Evolutionary conservation across 1,140 invertebrate genomes (phyloP), one percentile per base, ranked within the genome.

Genomic region (Melanaphis sacchari): DNA sequence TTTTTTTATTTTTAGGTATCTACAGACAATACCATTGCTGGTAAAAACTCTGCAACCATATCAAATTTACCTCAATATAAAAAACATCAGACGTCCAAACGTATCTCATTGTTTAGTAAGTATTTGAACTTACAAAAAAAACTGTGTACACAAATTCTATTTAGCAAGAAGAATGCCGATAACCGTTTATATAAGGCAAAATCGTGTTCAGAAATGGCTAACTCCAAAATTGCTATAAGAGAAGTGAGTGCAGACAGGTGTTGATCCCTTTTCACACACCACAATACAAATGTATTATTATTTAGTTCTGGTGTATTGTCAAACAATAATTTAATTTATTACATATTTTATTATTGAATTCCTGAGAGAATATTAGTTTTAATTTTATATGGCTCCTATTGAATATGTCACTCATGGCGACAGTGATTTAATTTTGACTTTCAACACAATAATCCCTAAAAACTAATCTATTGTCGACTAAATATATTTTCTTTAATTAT

Each of bases 121-220:
- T 95, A 94, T 89, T 89, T 95, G 8, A 94, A 94, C 85, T 94
- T 95, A 76, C 94, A 95, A 84, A 93, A 93, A 46, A 95, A 95
- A 94, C 85, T 95, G 8, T 94, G 94, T 84, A 49, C 94, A 38
- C 94, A 94, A 41, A 82, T 94, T 38, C 94, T 94, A 22, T 93
- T 93, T 93, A 87, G 91, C 31, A 90, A 90, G 24, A 93, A 89
- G n/a, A 93, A 41, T 49, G 84, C n/a, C 1, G 93, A 91, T 40
- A 94, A 94, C 31, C 92, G 94, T 85, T 59, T 94, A 6, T 94
- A 94, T 90, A 94, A 94, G 89, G 87, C 93, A 59, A 92, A 94
- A 90, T 94, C 93, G 1, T 94, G 94, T 93, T 93, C 94, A 52
- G 93, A 94, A 88, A 93, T 94, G 49, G 84, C 41, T n/a, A 94